Evolutionary conservation across 1,140 invertebrate genomes (phyloP).

Genomic region (Mactra quadrangularis): DNA sequence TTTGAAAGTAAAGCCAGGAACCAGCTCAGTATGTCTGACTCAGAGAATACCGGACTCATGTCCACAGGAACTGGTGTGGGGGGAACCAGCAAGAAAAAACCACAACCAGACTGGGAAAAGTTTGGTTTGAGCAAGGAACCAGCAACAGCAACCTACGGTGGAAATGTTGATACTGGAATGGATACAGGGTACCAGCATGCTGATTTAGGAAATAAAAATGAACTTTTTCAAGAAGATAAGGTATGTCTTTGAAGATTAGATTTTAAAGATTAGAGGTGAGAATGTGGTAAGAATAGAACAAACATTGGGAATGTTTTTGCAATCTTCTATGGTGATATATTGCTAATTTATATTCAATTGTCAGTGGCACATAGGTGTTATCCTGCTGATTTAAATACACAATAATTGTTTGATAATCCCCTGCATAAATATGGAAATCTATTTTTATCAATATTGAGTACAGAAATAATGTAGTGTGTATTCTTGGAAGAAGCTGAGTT

Average conservation of each 20-base stretch:
- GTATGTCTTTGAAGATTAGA: conserved; percentile 82
- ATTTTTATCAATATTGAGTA: too few relatives aligned
- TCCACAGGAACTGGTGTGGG: neutral
- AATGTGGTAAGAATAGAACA: neutral
- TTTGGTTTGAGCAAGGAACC: conserved; percentile 81
- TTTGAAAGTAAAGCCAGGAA: too few relatives aligned
- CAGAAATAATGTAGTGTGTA: too few relatives aligned
- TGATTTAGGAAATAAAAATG: conserved; percentile 86
- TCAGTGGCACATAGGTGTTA: too few relatives aligned
- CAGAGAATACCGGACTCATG: conserved; percentile 26
- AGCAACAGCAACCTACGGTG: conserved; percentile 63
- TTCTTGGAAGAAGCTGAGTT: too few relatives aligned
- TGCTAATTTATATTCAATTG: neutral
- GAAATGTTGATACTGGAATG: conserved; percentile 49
- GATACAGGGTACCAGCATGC: conserved; percentile 71
- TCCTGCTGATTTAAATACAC: too few relatives aligned
- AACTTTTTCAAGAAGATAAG: conserved; percentile 94
- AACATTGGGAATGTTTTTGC: neutral
- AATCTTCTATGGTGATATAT: neutral
- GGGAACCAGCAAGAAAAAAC: conserved; percentile 43
- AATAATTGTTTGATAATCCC: too few relatives aligned
- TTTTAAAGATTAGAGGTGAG: neutral
- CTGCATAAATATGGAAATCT: too few relatives aligned
- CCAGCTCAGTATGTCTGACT: conserved; percentile 4
- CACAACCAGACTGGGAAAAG: conserved; percentile 77